Evolutionary conservation across 2,888 invertebrate species (phyloP).

Genomic region (Alentia gelatinosa): DNA sequence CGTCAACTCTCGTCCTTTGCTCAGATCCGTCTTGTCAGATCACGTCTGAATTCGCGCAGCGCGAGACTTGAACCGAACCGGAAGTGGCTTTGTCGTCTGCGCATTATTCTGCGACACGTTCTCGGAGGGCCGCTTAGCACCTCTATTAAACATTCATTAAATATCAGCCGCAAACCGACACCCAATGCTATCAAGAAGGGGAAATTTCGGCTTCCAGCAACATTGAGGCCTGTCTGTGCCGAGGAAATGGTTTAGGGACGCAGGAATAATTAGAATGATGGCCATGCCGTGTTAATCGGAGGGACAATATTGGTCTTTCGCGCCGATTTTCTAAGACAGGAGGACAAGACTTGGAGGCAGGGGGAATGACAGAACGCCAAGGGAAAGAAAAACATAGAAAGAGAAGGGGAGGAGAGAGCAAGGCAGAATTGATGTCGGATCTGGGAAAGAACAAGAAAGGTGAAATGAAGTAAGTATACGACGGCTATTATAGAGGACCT

Average conservation of each 20-base stretch:
- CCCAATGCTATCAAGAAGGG: constrained; percentile 4
- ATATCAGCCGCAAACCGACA: not conserved
- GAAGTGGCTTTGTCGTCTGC: constrained; percentile 32
- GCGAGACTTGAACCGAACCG: constrained; percentile 41
- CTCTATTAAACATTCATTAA: constrained; percentile 42
- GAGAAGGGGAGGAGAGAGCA: no score
- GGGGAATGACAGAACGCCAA: not conserved
- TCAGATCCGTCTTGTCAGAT: constrained; percentile 28
- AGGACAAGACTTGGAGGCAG: no score
- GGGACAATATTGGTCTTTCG: constrained; percentile 35
- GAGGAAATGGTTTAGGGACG: constrained; percentile 15
- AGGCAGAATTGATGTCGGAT: no score
- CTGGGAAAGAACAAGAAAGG: no score
- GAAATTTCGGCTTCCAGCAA: constrained; percentile 9
- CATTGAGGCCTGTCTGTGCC: not conserved
- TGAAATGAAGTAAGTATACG: not conserved
- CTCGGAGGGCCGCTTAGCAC: constrained; percentile 34
- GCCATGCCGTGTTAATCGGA: not conserved
- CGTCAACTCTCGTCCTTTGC: not conserved
- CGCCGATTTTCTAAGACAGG: constrained; percentile 27
- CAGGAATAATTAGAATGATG: constrained; percentile 23
- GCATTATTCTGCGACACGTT: constrained; percentile 50
- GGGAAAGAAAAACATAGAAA: not conserved
- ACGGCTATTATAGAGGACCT: not conserved
- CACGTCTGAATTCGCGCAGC: constrained; percentile 37